Evolutionary conservation across 2,113 vertebrate species (phyloP).

Genomic region (Physeter macrocephalus): DNA sequence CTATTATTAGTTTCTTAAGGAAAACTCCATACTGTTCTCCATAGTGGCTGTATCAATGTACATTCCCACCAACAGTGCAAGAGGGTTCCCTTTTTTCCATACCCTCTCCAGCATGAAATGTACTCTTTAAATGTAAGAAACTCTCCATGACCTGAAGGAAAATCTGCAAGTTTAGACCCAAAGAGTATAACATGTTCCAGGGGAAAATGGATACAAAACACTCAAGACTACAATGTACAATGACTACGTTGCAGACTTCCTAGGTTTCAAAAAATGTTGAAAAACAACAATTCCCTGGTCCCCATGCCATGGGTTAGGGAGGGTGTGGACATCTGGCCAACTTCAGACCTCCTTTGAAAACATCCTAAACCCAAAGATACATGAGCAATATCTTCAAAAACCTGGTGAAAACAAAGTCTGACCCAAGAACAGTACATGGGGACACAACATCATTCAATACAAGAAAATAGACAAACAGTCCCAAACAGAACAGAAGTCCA

Average conservation of each 20-base stretch:
- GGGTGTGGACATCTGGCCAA: not conserved
- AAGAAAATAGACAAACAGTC: not conserved
- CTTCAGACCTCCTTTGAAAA: too few species aligned
- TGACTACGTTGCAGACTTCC: not conserved
- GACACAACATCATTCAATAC: rapidly evolving
- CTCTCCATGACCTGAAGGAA: not conserved
- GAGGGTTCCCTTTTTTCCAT: too few species aligned
- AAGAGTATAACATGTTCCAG: too few species aligned
- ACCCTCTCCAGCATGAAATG: too few species aligned
- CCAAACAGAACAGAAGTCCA: too few species aligned
- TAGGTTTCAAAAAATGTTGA: not conserved
- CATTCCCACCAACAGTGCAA: too few species aligned
- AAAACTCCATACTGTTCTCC: too few species aligned
- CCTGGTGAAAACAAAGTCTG: not conserved
- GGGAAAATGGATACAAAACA: too few species aligned
- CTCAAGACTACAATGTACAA: not conserved
- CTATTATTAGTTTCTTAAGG: too few species aligned
- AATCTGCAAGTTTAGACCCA: not conserved
- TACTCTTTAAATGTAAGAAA: not conserved
- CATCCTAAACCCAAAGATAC: not conserved
- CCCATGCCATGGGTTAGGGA: not conserved
- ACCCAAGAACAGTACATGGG: rapidly evolving
- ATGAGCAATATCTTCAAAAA: not conserved
- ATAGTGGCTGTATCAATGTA: too few species aligned
- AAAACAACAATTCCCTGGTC: not conserved